These are phyloP conservation scores for Caenorhabditis parvicauda DNA, from an alignment of 2,888 invertebrate genomes.

Conservation along the genomic window DNA sequence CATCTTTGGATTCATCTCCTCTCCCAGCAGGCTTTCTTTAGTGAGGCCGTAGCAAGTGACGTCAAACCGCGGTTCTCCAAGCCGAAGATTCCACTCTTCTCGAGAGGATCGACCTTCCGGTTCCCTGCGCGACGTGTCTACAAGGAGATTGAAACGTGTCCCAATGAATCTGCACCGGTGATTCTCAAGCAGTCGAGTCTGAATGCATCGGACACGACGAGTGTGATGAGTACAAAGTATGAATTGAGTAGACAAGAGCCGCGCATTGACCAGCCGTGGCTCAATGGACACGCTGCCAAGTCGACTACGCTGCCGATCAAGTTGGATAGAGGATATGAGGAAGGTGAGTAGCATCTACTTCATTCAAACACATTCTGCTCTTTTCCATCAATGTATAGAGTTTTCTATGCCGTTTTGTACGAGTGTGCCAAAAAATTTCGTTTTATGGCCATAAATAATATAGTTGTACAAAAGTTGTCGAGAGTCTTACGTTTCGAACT, in stretches of 20 bases:
- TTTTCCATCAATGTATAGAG: too few species aligned
- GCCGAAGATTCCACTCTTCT: conserved; percentile 50
- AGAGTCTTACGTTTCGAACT: too few species aligned
- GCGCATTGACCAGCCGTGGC: conserved; percentile 36
- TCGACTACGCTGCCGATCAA: background rate
- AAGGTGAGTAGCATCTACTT: too few species aligned
- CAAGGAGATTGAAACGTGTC: conserved; percentile 44
- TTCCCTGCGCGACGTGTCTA: conserved; percentile 52
- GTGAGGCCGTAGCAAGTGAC: conserved; percentile 63
- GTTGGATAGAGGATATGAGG: too few species aligned
- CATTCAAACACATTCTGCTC: too few species aligned
- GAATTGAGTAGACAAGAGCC: conserved; percentile 41
- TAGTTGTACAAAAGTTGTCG: too few species aligned
- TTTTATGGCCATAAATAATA: too few species aligned
- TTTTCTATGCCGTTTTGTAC: too few species aligned
- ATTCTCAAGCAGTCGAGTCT: conserved; percentile 3
- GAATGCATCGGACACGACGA: conserved; percentile 14
- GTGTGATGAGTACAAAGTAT: conserved; percentile 18
- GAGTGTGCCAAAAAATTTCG: too few species aligned
- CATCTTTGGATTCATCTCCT: conserved; percentile 96
- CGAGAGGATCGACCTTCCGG: conserved; percentile 58
- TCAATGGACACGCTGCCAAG: conserved; percentile 9
- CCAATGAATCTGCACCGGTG: background rate
- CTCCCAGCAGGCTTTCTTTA: conserved; percentile 95
- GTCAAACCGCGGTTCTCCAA: conserved; percentile 55